Base-by-base conservation (phyloP, 1,140 invertebrate species). In the Conus ventricosus region DNA sequence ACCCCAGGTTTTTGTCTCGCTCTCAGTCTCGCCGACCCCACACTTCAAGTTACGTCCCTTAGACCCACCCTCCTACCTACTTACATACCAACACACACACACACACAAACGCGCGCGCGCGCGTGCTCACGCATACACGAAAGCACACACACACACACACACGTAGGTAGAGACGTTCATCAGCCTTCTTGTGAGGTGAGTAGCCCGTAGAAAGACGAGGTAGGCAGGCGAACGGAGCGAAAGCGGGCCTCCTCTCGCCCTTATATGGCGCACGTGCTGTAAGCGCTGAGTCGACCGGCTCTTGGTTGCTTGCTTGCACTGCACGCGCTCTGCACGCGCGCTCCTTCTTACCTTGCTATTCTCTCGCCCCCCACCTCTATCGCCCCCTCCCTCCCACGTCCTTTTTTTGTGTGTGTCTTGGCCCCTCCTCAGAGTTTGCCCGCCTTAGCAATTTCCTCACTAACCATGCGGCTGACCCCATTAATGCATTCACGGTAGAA, bases 111-210 rank as follows among this genome's bases (percentile, higher is more conserved):
- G 20, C 67, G 23, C 67, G 10, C 67, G 20, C 67, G 20, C 85
- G 4, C 27, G 57, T 25, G 17, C 84, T 67, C 27, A 10, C 57
- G 23, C 67, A 71, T 20, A 71, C 67, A 71, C 67, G 20, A 6
- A 71, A 11, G 20, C 67, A 71, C 67, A 71, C 67, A 71, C 67
- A 71, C 67, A 71, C 67, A 71, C 67, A 71, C 67, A 71, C 67
- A 71, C 67, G 20, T 20, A 71, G 11, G 20, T 20, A 71, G 11
- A 71, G 11, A 71, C 20, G 84, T 63, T 4, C 54, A 11, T 39
- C 54, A n/a, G 60, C 54, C n/a, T 51, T 23, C 20, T 2, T 87
- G 82, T 57, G n/a, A 63, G 27, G 13, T 20, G 25, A 85, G 84
- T 5, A n/a, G 17, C 67, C 13, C 71, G 6, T 4, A 20, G 63